Percentiles rank a stretch among this genome's conserved stretches.
Evolutionary conservation across 2,113 vertebrate genomes (phyloP).

Genomic region (Corynorhinus townsendii): DNA sequence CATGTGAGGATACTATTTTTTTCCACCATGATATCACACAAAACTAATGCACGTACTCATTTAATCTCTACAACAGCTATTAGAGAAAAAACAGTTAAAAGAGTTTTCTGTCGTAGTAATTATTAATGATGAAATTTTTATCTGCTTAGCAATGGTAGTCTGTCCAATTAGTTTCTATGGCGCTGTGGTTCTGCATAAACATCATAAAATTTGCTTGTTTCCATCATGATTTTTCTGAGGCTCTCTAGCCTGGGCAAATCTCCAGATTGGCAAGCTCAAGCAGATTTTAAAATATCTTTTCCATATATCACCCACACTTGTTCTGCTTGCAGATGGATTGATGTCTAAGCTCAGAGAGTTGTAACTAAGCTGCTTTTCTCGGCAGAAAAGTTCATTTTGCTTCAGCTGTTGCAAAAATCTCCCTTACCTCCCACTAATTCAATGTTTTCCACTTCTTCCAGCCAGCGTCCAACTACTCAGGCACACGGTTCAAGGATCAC

Average conservation of each 20-base stretch:
- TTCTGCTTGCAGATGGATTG: constrained; percentile 53
- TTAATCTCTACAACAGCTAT: background rate
- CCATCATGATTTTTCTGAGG: constrained; percentile 38
- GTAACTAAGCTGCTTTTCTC: constrained; percentile 46
- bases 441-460: background rate
- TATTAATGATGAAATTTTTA: constrained; percentile 58
- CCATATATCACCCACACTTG: constrained; percentile 64
- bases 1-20: background rate
- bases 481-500: background rate
- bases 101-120: background rate
- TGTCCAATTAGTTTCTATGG: constrained; percentile 46
- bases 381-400: constrained; percentile 46
- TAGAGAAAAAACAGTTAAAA: constrained; percentile 11
- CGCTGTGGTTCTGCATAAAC: constrained; percentile 53
- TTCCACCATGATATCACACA: background rate
- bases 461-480: background rate
- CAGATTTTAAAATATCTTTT: constrained; percentile 68
- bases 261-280: constrained; percentile 63
- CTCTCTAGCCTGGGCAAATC: constrained; percentile 49
- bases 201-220: constrained; percentile 55
- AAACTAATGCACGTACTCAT: background rate
- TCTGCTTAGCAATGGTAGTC: constrained; percentile 35
- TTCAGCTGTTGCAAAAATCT: constrained; percentile 25
- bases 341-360: constrained; percentile 48
- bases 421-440: constrained; percentile 2